Base-by-base conservation (phyloP, 2,113 vertebrate genomes). In the Dolichallabes microphthalmus region DNA sequence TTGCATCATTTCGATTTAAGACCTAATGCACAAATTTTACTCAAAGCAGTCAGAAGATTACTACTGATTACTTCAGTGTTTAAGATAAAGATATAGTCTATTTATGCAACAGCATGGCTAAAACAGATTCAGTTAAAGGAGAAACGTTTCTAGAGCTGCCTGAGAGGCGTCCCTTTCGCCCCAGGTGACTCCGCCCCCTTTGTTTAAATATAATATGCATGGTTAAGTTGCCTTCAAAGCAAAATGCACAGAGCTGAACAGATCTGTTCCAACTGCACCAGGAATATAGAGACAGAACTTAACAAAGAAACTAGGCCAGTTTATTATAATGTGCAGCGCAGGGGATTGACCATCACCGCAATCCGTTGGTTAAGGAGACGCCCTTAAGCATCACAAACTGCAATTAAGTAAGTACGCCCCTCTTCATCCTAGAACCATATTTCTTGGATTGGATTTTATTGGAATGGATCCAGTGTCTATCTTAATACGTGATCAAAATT, bases 11-110 rank as follows among this genome's bases (percentile, higher is more conserved):
- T 68, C 25, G 7, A 82, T 45, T 45, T 45, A 45, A 35, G 53
- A 79, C 55, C 30, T 39, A 35, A 14, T 35, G 20, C 55, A 60
- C 19, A 13, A 60, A 79, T 6, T 79, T 35, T 22, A 79, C 76
- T 22, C 57, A 22, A 10, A 35, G 30, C 76, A 12, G 27, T 19
- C 11, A 20, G 2, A 13, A 13, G 55, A 32, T 79, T 30, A 35
- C 55, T 39, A 60, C 27, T 14, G 55, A 79, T 60, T 58, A 22
- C 15, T 77, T 39, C 32, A 60, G 76, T 79, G 60, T 79, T 79
- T 14, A 60, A 13, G 76, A 60, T 19, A 2, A 22, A 55, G 73
- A 52, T 75, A 53, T 53, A 58, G 20, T 74, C 57, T 17, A 55
- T 76, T 64, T 75, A 30, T 32, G 60, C 11, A 22, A 78, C 10